These are phyloP conservation scores for Colistium nudipinnis DNA, from an alignment of 2,113 vertebrate genomes.

Conservation along the genomic window DNA sequence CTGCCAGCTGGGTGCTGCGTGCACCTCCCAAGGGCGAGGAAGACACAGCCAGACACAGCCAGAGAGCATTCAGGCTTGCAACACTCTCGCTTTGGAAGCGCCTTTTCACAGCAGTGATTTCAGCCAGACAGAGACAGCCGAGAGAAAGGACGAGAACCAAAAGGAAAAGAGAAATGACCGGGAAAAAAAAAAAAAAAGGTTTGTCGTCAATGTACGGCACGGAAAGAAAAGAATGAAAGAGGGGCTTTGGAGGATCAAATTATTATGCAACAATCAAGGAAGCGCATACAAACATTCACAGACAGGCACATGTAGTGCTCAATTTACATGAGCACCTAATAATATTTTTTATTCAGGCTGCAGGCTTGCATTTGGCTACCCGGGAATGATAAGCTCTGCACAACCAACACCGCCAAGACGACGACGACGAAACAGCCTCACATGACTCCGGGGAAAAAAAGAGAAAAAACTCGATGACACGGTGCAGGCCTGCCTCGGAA, in stretches of 20 bases:
- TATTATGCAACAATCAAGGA: neutral
- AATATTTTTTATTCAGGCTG: slow-evolving; percentile 12
- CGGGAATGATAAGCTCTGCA: slow-evolving; percentile 5
- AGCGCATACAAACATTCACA: neutral
- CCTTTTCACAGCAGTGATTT: slow-evolving; percentile 37
- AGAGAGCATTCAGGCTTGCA: slow-evolving; percentile 60
- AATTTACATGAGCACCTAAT: slow-evolving; percentile 32
- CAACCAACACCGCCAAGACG: neutral
- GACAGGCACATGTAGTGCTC: neutral
- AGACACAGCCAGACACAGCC: slow-evolving; percentile 50
- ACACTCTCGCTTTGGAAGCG: slow-evolving; percentile 42
- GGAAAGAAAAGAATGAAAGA: neutral
- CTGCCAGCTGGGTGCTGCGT: slow-evolving; percentile 70
- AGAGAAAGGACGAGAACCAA: neutral
- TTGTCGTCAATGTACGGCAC: neutral
- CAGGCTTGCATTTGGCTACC: neutral
- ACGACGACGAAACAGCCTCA: slow-evolving; percentile 31
- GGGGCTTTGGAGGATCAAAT: neutral
- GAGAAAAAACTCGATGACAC: neutral
- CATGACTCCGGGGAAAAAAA: slow-evolving; percentile 14
- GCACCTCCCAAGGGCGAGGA: slow-evolving; percentile 57
- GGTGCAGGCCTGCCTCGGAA: slow-evolving; percentile 18
- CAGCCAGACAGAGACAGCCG: slow-evolving; percentile 25
- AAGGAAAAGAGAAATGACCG: slow-evolving; percentile 1
- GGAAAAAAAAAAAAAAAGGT: slow-evolving; percentile 9